A percentile compares a stretch with the other conserved stretches of the same genome.
phyloP scores from a whole-genome alignment of 2,797 vertebrate genomes.

The Novumbra hubbsi region DNA sequence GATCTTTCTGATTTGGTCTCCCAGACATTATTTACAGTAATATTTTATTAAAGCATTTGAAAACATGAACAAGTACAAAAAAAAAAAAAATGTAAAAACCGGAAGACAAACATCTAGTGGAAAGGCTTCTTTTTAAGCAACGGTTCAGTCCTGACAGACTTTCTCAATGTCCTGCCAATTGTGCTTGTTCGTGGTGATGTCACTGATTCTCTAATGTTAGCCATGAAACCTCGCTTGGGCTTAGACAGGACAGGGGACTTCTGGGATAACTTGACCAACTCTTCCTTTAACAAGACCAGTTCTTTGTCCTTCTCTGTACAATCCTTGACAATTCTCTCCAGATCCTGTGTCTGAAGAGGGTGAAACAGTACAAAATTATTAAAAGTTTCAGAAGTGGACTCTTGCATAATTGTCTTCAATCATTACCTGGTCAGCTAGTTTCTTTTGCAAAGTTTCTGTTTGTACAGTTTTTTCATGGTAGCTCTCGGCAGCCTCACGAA shows the following conservation, averaged over 20 bases:
- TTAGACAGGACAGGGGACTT: constrained; percentile 64
- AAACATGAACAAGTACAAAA: background rate
- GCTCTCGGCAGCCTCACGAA: constrained; percentile 61
- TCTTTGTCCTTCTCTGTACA: constrained; percentile 72
- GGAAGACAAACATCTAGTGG: background rate
- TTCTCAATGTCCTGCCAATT: constrained; percentile 62
- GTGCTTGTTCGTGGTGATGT: constrained; percentile 61
- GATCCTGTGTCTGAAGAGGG: constrained; percentile 65
- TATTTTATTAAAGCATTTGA: background rate
- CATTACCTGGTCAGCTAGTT: constrained; percentile 59
- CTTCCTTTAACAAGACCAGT: constrained; percentile 67
- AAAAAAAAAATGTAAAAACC: background rate
- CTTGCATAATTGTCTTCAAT: background rate
- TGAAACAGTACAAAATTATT: constrained; percentile 7
- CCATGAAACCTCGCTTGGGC: constrained; percentile 74
- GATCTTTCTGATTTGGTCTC: background rate
- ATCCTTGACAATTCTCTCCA: constrained; percentile 56
- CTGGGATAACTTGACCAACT: constrained; percentile 56
- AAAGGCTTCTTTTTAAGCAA: constrained; percentile 46
- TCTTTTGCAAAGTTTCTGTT: constrained; percentile 60
- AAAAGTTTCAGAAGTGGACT: background rate
- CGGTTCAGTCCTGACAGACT: constrained; percentile 37
- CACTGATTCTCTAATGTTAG: constrained; percentile 80
- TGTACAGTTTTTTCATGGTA: constrained; percentile 65
- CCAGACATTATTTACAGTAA: background rate